phyloP scores from a whole-genome alignment of 2,113 vertebrate genomes.

The Aspidoscelis tigris region DNA sequence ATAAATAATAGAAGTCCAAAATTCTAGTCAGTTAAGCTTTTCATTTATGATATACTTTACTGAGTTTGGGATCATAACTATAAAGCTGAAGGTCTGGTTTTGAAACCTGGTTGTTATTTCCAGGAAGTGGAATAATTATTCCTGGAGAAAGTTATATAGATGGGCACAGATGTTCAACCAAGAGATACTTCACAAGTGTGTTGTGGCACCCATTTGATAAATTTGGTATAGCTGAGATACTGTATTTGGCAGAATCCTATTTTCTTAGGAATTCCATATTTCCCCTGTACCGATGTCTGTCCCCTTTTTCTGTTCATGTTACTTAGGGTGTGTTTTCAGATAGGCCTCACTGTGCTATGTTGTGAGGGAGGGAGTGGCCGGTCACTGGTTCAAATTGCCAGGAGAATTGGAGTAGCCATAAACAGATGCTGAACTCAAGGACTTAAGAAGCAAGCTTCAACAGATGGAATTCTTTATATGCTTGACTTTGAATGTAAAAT shows the following conservation, averaged over 20 bases:
- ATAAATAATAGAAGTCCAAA: neutral
- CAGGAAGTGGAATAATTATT: slow-evolving; percentile 32
- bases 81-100: slow-evolving; percentile 18
- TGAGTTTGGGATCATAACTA: slow-evolving; percentile 30
- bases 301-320: too few species aligned
- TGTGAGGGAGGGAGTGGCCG: too few species aligned
- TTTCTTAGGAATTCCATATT: neutral
- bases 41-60: slow-evolving; percentile 20
- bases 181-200: slow-evolving; percentile 20
- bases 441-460: too few species aligned
- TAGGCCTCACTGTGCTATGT: too few species aligned
- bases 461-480: too few species aligned
- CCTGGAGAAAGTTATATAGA: slow-evolving; percentile 12
- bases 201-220: slow-evolving; percentile 5
- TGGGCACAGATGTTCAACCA: neutral
- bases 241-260: slow-evolving; percentile 3
- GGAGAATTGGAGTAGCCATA: too few species aligned
- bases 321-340: too few species aligned
- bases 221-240: slow-evolving; percentile 6
- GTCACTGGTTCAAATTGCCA: too few species aligned
- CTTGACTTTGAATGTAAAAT: too few species aligned
- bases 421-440: too few species aligned
- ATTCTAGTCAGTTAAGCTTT: neutral
- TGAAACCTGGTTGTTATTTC: slow-evolving; percentile 17
- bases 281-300: neutral